Conservation (phyloP, 2,113 vertebrate species). For the Procapra przewalskii region DNA sequence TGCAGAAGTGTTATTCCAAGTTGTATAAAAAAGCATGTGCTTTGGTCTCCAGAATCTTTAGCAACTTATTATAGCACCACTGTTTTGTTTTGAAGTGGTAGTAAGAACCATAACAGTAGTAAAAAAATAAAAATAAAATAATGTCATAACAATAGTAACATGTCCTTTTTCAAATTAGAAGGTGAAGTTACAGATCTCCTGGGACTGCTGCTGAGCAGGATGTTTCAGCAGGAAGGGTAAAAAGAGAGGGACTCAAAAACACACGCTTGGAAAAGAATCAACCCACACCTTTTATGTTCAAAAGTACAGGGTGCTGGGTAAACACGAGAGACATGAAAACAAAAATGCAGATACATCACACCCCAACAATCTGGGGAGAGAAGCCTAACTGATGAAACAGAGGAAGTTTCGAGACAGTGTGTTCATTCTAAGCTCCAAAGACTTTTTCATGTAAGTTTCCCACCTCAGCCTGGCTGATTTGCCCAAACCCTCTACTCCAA, state of each 20-base stretch:
- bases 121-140: not conserved
- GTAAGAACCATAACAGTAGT: not conserved
- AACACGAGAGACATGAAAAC: not conserved
- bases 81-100: not conserved
- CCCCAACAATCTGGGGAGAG: not conserved
- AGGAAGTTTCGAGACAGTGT: not conserved
- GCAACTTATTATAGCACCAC: not conserved
- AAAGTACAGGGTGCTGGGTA: not conserved
- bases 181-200: not conserved
- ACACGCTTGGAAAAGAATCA: not conserved
- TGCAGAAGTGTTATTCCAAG: not conserved
- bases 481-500: not conserved
- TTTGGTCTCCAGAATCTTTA: constrained; percentile 1
- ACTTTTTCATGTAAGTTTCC: not conserved
- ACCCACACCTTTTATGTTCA: not conserved
- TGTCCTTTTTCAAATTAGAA: not conserved
- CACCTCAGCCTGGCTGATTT: not conserved
- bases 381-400: not conserved
- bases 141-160: not conserved
- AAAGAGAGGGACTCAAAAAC: not conserved
- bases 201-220: not conserved
- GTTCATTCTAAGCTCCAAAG: not conserved
- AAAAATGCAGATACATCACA: not conserved
- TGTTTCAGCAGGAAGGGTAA: not conserved
- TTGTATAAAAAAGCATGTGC: not conserved